Evolutionary conservation across 2,888 invertebrate genomes (phyloP), one percentile per base, ranked within the genome.

Genomic region (Napeogenes sylphis): DNA sequence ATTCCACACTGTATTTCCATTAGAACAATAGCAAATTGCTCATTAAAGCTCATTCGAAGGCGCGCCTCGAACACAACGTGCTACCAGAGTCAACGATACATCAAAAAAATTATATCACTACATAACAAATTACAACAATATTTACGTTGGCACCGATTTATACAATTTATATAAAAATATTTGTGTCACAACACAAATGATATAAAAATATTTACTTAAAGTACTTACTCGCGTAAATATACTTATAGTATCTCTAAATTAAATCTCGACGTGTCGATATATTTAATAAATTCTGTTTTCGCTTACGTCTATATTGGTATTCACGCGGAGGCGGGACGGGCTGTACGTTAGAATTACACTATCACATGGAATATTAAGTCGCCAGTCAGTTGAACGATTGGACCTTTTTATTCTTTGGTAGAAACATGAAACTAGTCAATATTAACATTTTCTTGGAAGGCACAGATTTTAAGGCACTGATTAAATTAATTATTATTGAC

Each of bases 81-180:
- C 82, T 75, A 78, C 83, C 85, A 84, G 83, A 86, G 80, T 85
- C 88, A 85, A 89, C 87, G 82, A 81, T 81, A 83, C 81, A 79
- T 82, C 82, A 21, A 87, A 89, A 85, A 83, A 86, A 87, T 82
- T 84, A 85, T 83, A 85, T 84, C 81, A 88, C 87, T 90, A 90
- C 81, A 87, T 90, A 90, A 90, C 89, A 90, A 87, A 87, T 87
- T 88, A 90, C 87, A 90, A 89, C 88, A 69, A 88, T 86, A 82
- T 85, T 88, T 84, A 89, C 87, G 88, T 90, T 90, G 90, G 90
- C 90, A 90, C 90, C 90, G 79, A 85, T 85, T 87, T 79, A 84
- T 81, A 85, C 82, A 84, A 74, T 83, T 76, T 68, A 82, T 83
- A 85, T 82, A 86, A 85, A 85, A 89, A 87, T 83, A 84, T 84